Evolutionary conservation across 53 echinoderm and acorn worm species (phyloP).

Genomic region (Mesocentrotus franciscanus): DNA sequence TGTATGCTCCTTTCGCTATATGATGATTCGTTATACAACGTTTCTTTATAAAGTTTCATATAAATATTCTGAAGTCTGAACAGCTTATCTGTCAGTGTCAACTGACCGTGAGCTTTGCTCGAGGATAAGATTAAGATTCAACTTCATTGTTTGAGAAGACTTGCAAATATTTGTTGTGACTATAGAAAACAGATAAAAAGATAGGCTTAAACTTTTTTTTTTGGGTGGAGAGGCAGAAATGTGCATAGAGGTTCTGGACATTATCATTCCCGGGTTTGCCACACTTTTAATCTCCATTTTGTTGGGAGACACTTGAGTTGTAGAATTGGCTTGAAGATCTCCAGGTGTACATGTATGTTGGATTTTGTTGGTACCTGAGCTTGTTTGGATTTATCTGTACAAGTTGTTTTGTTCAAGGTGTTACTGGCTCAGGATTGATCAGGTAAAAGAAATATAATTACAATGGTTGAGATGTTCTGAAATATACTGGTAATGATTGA

Average conservation of each 20-base stretch:
- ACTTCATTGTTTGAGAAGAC: slow-evolving; percentile 23
- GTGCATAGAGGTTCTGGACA: neutral
- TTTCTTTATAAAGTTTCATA: no score
- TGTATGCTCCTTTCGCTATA: no score
- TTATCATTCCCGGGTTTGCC: neutral
- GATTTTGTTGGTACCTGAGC: neutral
- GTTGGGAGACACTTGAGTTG: neutral
- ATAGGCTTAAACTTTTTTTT: neutral
- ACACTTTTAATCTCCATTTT: neutral
- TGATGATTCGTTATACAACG: no score
- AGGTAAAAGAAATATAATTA: neutral
- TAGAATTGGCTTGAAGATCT: neutral
- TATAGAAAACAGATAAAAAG: neutral
- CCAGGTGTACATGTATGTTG: neutral
- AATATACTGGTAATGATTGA: no score
- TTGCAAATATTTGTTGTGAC: slow-evolving; percentile 27
- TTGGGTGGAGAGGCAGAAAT: neutral
- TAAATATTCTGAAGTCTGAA: no score
- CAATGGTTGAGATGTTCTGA: no score
- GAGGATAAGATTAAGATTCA: neutral
- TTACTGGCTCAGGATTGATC: neutral
- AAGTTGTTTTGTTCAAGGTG: neutral
- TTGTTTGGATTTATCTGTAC: neutral
- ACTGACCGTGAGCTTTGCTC: slow-evolving; percentile 38
- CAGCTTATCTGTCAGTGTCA: neutral